Conservation (phyloP, 35 echinoderm and acorn worm species). For the Heliocidaris erythrogramma region DNA sequence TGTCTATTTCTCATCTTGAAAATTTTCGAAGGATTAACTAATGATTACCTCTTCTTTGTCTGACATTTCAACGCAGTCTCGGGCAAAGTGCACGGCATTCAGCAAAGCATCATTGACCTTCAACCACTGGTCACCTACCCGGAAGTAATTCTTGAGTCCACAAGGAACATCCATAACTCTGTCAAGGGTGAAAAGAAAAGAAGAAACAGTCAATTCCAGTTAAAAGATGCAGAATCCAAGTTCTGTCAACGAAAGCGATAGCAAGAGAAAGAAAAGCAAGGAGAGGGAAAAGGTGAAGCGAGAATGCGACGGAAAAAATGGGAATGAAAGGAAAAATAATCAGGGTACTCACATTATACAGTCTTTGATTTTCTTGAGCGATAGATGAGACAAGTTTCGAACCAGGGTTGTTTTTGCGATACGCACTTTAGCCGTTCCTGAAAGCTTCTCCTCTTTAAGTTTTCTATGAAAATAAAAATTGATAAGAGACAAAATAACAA, state of each 20-base stretch:
- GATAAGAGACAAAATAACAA: neutral
- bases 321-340: neutral
- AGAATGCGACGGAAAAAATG: neutral
- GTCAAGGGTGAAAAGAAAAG: neutral
- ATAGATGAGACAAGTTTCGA: neutral
- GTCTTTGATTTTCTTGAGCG: neutral
- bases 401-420: neutral
- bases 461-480: neutral
- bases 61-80: neutral
- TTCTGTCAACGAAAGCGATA: neutral
- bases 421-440: neutral
- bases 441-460: slow-evolving; percentile 6
- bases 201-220: neutral
- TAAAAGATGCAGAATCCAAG: neutral
- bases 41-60: neutral
- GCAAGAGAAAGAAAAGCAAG: neutral
- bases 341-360: neutral
- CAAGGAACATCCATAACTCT: neutral
- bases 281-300: neutral
- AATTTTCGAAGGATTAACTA: too few species aligned
- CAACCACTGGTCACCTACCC: slow-evolving; percentile 1
- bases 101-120: neutral
- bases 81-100: neutral
- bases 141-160: neutral
- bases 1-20: too few species aligned